Base-by-base conservation (phyloP, 2,888 invertebrate species). In the Hirtodrosophila alboralis region DNA sequence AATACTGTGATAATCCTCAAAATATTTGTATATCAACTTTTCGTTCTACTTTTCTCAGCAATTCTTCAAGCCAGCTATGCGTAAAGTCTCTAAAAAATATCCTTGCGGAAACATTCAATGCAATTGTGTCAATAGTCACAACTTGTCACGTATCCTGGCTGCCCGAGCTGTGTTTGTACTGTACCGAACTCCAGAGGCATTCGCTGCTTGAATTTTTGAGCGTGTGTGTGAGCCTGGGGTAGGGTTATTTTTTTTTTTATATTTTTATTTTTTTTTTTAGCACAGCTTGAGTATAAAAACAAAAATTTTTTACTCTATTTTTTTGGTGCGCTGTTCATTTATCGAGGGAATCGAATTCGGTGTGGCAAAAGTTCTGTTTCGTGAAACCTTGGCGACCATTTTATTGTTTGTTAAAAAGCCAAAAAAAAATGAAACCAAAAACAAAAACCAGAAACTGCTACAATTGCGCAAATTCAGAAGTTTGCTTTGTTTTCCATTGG, bases 271-370 rank as follows among this genome's bases (percentile, higher is more conserved):
- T 62, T 68, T 62, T 18, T 18, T 18, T 62, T 74, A 54, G 44
- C 31, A 4, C n/a, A 21, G 40, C 53, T 57, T 43, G 16, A 33
- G 23, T n/a, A n/a, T n/a, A n/a, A n/a, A n/a, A n/a, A n/a, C 23
- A 45, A 12, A 14, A 27, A 49, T 26, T 28, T 33, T 47, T 27
- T 30, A 12, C 31, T 10, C 31, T 41, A 18, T 26, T 23, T 23
- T 23, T 21, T 21, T 21, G 18, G 18, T 40, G n/a, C 26, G 30
- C 41, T 33, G 31, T 47, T 59, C 44, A 58, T 44, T 85, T 78
- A 75, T 72, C 75, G 60, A 40, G 76, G 77, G 77, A 86, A 69
- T 85, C 77, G 84, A 85, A 85, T 73, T 69, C 80, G 73, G 67
- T 57, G 69, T 59, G 62, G 62, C 57, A 53, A 80, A 84, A 73